Base-by-base conservation (phyloP, 30 jellyfish, hydroid and myxozoan species). In the Calvadosia cruxmelitensis region DNA sequence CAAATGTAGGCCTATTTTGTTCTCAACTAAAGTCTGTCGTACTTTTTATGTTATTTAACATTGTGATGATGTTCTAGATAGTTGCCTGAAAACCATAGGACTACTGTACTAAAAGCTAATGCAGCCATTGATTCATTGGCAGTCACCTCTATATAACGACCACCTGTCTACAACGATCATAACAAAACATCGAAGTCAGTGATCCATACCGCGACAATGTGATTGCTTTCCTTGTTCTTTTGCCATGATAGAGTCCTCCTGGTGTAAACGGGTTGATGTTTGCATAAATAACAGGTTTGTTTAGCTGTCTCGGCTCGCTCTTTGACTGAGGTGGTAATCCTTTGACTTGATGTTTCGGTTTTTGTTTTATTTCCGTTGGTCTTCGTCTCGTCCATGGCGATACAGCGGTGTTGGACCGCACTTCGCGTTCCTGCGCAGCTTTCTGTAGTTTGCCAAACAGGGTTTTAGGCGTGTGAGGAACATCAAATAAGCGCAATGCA, bases 381-480 rank as follows among this genome's bases (percentile, higher is more conserved):
- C 91, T 62, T 5, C 63, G 20, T 34, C 75, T 78, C 31, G 28
- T 3, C 57, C 70, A 57, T 27, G 64, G 70, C 7, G 85, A 80
- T 31, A 63, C 53, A 16, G 23, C 48, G 5, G 53, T 69, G 5
- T 1, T 29, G 0, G 32, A 30, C 28, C 65, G 52, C n/a, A 66
- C 84, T 25, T 67, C 62, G n/a, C 75, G 89, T 23, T 75, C 76
- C 0, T 42, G 32, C 52, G 71, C 69, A 1, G 83, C 86, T 33
- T 73, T 69, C 75, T 85, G 78, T 23, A 72, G 75, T 50, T 78
- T 85, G 48, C 84, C 73, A 34, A 85, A 79, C 53, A 85, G 68
- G 0, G 95, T 85, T 73, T 85, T 85, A 33, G 95, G 95, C 2
- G 95, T 85, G 67, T 85, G 95, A 2, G 95, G 95, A 16, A 93